Evolutionary conservation across 1,140 invertebrate genomes (phyloP).

Genomic region (Ips typographus): DNA sequence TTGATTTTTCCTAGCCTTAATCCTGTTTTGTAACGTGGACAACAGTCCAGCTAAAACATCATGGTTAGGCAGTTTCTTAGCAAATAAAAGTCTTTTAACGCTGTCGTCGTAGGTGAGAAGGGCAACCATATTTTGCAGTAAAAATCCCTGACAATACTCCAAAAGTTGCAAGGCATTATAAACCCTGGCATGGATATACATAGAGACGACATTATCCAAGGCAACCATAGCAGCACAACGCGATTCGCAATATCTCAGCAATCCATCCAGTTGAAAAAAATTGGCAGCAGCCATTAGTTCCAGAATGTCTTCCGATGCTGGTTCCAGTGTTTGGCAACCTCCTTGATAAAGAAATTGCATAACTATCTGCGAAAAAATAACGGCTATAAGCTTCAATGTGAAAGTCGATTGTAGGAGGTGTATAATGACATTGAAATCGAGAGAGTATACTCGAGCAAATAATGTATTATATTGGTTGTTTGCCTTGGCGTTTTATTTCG

Average conservation of each 20-base stretch:
- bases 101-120: constrained; percentile 88
- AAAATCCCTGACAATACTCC: constrained; percentile 85
- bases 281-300: constrained; percentile 90
- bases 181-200: constrained; percentile 92
- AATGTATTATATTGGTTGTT: too few relatives aligned
- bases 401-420: too few relatives aligned
- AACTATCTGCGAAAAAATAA: constrained; percentile 65
- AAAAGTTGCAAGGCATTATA: constrained; percentile 83
- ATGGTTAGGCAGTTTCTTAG: constrained; percentile 86
- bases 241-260: constrained; percentile 82
- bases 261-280: constrained; percentile 86
- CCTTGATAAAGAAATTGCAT: constrained; percentile 93
- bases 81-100: constrained; percentile 83
- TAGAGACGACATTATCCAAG: constrained; percentile 86
- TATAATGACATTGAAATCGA: too few relatives aligned
- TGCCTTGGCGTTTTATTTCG: too few relatives aligned
- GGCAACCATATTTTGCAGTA: constrained; percentile 92
- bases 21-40: constrained; percentile 75
- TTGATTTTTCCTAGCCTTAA: constrained; percentile 61
- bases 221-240: constrained; percentile 81
- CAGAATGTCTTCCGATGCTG: constrained; percentile 77
- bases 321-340: constrained; percentile 73
- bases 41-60: constrained; percentile 83
- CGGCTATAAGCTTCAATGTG: too few relatives aligned
- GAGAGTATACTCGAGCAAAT: too few relatives aligned